Base-by-base conservation (phyloP, 2,797 vertebrate species). In the Bradypodion pumilum region DNA sequence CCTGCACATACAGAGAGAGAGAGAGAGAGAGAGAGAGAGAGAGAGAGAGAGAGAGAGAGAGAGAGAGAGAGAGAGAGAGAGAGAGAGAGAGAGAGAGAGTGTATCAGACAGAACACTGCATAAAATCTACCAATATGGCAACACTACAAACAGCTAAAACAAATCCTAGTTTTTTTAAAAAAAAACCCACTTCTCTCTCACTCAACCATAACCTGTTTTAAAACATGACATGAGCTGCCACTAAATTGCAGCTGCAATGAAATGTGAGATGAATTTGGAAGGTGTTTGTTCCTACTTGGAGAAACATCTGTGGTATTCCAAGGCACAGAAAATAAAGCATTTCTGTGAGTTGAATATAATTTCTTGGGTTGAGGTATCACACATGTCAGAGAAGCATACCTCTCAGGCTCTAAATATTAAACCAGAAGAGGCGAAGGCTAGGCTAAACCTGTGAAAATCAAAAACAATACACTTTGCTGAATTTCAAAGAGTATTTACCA, bases 71-170 rank as follows among this genome's bases (percentile, higher is more conserved):
- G 49, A 52, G 49, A 52, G 49, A 52, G 49, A 5, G 49, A 5
- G 49, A 5, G 49, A 52, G 49, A 5, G 49, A 52, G 49, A 40
- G 37, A 40, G 37, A 40, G 37, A 40, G 37, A 40, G 37, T 40
- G 37, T n/a, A n/a, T n/a, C n/a, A 40, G 9, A 49, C 0, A 37
- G 80, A 12, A 59, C 23, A 78, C 32, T 81, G n/a, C 0, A 77
- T 65, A 88, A 89, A 85, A 52, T 69, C 29, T 27, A 74, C 37
- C 42, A 35, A 77, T 59, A 70, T 60, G 65, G 25, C 49, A 84
- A 85, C 86, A 85, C 8, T 75, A 37, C 65, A 77, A 86, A 40
- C 80, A 86, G 88, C 40, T 23, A 65, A 91, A 89, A 90, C 80
- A 42, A 82, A 83, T 86, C 37, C 68, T 77, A 66, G 79, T n/a